Conservation (phyloP, 2,888 invertebrate genomes). For the Lottia scabra region DNA sequence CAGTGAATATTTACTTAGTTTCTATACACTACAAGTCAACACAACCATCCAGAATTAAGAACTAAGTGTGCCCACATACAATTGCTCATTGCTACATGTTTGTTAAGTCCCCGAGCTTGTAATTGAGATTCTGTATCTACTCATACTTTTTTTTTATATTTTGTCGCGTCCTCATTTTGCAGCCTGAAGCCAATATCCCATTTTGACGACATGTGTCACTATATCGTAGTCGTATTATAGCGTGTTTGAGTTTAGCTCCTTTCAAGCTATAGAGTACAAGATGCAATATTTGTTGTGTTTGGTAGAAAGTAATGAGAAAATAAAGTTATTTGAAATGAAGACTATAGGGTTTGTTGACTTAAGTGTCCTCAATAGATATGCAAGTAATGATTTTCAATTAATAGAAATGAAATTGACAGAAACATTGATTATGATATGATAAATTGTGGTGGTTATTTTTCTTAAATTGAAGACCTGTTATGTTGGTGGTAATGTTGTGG, state of each 20-base stretch:
- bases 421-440: no score
- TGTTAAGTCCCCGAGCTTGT: slow-evolving; percentile 6
- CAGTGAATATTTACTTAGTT: neutral
- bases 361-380: no score
- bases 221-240: neutral
- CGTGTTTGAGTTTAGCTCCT: neutral
- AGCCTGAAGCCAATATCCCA: neutral
- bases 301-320: neutral
- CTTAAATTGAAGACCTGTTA: no score
- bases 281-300: neutral
- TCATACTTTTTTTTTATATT: neutral
- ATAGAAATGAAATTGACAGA: no score
- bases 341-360: no score
- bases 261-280: neutral
- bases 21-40: neutral
- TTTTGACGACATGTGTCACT: slow-evolving; percentile 3
- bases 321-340: neutral
- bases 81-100: slow-evolving; percentile 1
- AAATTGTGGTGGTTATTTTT: no score
- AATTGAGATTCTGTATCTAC: neutral
- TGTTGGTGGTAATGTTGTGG: no score
- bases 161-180: neutral
- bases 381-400: no score
- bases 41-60: neutral
- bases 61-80: slow-evolving; percentile 2